phyloP scores from a whole-genome alignment of 2,888 invertebrate genomes.

The Siphlonurus alternatus region DNA sequence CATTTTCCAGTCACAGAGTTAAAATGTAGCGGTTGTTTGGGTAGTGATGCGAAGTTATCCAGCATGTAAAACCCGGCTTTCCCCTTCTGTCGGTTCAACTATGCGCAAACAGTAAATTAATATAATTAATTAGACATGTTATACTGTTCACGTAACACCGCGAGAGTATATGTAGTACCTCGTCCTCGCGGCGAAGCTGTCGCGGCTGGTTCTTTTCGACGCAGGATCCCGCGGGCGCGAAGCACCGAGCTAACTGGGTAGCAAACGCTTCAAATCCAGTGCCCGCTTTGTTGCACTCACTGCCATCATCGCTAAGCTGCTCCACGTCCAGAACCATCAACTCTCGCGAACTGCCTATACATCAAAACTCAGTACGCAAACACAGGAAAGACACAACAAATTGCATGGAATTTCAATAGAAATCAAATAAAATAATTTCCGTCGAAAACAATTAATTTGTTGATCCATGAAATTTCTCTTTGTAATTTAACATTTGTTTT shows the following conservation, averaged over 20 bases:
- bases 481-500: not conserved
- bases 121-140: not conserved
- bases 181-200: constrained; percentile 30
- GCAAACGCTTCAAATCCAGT: constrained; percentile 33
- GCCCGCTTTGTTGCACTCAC: constrained; percentile 32
- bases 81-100: not conserved
- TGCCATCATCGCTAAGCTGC: constrained; percentile 26
- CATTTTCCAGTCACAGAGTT: not conserved
- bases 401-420: not conserved
- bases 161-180: constrained; percentile 9
- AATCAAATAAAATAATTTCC: no score
- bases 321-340: constrained; percentile 28
- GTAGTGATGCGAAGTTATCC: not conserved
- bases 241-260: constrained; percentile 30
- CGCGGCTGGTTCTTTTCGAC: constrained; percentile 31
- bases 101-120: not conserved
- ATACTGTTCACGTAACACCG: not conserved
- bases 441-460: not conserved
- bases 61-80: not conserved
- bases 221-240: constrained; percentile 25
- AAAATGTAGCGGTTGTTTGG: not conserved
- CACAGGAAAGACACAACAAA: no score
- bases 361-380: no score
- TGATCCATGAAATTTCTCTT: not conserved
- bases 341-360: constrained; percentile 25